Percentiles rank a stretch among this genome's conserved stretches.
phyloP scores from a whole-genome alignment of 2,888 invertebrate genomes.

The Carpatolechia fugitivella region DNA sequence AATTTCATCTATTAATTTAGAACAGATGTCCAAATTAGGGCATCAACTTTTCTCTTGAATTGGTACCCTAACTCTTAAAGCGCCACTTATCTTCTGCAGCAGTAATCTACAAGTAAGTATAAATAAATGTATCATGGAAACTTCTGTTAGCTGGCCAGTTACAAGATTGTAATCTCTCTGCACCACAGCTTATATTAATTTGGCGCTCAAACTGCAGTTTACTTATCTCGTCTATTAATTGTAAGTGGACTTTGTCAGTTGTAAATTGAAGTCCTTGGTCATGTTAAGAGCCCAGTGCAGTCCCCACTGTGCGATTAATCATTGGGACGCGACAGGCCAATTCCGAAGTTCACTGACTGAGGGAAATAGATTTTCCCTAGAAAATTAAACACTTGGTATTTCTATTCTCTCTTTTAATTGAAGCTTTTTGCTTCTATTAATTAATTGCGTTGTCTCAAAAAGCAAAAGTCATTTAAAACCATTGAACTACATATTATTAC shows the following conservation, averaged over 20 bases:
- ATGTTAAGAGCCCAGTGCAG: slow-evolving; percentile 58
- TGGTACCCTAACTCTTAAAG: no score
- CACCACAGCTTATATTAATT: slow-evolving; percentile 22
- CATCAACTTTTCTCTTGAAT: no score
- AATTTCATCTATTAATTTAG: no score
- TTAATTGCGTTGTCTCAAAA: not conserved
- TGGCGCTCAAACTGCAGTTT: slow-evolving; percentile 36
- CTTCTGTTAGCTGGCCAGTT: not conserved
- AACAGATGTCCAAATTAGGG: no score
- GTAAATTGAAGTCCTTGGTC: slow-evolving; percentile 68
- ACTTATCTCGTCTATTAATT: slow-evolving; percentile 52
- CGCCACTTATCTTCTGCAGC: no score
- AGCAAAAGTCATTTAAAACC: not conserved
- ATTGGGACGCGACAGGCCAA: slow-evolving; percentile 56
- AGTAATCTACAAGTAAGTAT: not conserved
- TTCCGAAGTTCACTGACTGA: slow-evolving; percentile 67
- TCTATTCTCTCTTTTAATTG: not conserved
- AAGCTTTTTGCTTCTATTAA: not conserved
- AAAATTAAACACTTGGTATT: slow-evolving; percentile 1
- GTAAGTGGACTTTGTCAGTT: slow-evolving; percentile 37
- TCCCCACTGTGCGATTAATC: slow-evolving; percentile 66
- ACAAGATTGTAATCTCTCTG: not conserved
- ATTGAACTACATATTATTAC: no score
- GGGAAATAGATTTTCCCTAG: not conserved
- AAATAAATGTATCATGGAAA: not conserved